These are phyloP conservation scores for Tetragnatha versicolor DNA, from an alignment of 1,140 invertebrate genomes.

Conservation along the genomic window DNA sequence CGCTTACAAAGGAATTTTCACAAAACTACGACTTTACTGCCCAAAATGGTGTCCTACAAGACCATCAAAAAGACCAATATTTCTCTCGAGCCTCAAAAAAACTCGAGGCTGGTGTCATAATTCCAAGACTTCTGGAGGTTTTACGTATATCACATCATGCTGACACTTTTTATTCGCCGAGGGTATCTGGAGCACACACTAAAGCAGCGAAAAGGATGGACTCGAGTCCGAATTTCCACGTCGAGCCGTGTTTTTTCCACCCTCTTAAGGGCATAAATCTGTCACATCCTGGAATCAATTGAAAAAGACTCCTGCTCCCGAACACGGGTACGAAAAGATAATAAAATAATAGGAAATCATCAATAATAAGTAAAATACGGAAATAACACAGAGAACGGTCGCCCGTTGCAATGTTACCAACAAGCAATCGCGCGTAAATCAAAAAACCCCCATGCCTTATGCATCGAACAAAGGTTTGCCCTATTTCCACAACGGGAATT, in stretches of 20 bases:
- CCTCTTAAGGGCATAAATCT: conserved; percentile 30
- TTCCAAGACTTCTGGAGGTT: too few species aligned
- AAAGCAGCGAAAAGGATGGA: neutral
- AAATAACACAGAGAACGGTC: conserved; percentile 27
- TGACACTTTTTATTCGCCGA: neutral
- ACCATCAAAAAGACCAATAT: too few species aligned
- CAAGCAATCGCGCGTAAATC: conserved; percentile 26
- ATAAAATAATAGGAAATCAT: conserved; percentile 6
- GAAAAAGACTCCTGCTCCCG: too few species aligned
- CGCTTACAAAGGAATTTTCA: too few species aligned
- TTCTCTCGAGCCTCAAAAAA: too few species aligned
- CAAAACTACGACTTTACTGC: too few species aligned
- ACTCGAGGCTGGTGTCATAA: too few species aligned
- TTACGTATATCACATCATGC: too few species aligned
- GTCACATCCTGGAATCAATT: conserved; percentile 10
- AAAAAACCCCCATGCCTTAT: neutral
- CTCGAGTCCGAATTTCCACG: too few species aligned
- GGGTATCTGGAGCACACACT: neutral
- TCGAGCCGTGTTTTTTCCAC: conserved; percentile 13
- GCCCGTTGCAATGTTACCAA: conserved; percentile 18
- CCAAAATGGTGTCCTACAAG: too few species aligned
- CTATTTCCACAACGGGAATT: conserved; percentile 32
- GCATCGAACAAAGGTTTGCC: conserved; percentile 39
- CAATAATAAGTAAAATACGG: conserved; percentile 13
- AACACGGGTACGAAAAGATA: neutral